phyloP scores from a whole-genome alignment of 1,140 invertebrate genomes.

The Pseudomyrmex flavicornis region DNA sequence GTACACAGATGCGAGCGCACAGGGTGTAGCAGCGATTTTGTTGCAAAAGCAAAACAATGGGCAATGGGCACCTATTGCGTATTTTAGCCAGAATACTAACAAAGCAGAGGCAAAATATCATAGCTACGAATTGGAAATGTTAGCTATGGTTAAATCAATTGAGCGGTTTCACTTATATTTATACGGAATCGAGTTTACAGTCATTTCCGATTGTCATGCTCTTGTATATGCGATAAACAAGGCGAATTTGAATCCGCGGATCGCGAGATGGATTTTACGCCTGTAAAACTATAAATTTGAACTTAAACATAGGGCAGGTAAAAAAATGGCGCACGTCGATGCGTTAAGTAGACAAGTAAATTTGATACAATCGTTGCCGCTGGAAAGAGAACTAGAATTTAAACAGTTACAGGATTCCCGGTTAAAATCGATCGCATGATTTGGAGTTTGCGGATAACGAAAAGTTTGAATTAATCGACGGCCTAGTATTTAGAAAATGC shows the following conservation, averaged over 20 bases:
- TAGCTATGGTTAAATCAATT: not conserved
- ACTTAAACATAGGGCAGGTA: not conserved
- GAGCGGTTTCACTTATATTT: constrained; percentile 7
- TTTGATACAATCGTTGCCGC: too few species aligned
- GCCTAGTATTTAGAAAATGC: not conserved
- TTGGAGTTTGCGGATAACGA: too few species aligned
- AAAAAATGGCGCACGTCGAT: not conserved
- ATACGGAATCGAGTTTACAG: not conserved
- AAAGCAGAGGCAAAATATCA: not conserved
- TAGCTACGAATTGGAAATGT: not conserved
- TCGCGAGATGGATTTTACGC: not conserved
- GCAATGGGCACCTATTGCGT: not conserved
- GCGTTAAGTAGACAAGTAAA: not conserved
- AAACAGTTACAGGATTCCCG: too few species aligned
- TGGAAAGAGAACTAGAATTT: too few species aligned
- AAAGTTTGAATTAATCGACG: not conserved
- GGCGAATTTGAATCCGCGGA: not conserved
- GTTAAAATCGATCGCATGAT: too few species aligned
- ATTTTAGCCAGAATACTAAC: not conserved
- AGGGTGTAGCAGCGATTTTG: not conserved
- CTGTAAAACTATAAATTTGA: not conserved
- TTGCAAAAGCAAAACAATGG: not conserved
- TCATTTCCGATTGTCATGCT: not conserved
- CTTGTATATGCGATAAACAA: not conserved
- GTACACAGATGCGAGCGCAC: not conserved